Conservation (phyloP, 2,113 vertebrate genomes). For the Trinectes maculatus region DNA sequence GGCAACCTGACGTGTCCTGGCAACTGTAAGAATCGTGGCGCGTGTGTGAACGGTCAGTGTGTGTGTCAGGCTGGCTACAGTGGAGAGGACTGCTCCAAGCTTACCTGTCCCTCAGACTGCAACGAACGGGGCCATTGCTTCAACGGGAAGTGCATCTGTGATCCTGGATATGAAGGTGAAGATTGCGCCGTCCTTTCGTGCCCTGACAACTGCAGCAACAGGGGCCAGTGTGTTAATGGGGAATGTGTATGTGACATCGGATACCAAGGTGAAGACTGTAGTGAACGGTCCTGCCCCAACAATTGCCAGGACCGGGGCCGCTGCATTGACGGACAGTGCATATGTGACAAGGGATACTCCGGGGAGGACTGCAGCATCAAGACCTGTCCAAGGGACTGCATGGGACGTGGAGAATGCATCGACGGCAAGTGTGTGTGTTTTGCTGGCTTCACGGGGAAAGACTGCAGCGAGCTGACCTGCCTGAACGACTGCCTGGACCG, state of each 20-base stretch:
- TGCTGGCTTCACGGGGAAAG: conserved; percentile 82
- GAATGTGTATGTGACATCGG: conserved; percentile 87
- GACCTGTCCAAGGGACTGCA: conserved; percentile 88
- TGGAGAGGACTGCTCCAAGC: conserved; percentile 88
- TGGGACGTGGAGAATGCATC: conserved; percentile 83
- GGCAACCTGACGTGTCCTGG: conserved; percentile 86
- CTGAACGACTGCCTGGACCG: conserved; percentile 84
- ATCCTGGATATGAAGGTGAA: conserved; percentile 85
- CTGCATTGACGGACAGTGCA: conserved; percentile 85
- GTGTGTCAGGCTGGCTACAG: conserved; percentile 87
- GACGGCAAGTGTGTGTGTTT: conserved; percentile 89
- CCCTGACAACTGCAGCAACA: conserved; percentile 85
- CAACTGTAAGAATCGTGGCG: conserved; percentile 85
- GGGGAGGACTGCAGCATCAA: conserved; percentile 86
- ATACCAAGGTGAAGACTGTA: conserved; percentile 87
- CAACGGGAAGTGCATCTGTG: conserved; percentile 87
- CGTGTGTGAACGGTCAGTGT: conserved; percentile 88
- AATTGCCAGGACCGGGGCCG: conserved; percentile 85
- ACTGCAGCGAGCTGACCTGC: conserved; percentile 86
- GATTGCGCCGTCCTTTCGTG: conserved; percentile 88
- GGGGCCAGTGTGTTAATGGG: conserved; percentile 85
- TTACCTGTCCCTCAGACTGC: conserved; percentile 88
- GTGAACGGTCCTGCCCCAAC: conserved; percentile 84
- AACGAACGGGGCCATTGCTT: conserved; percentile 87
- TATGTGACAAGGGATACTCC: conserved; percentile 84